phyloP scores from a whole-genome alignment of 2,888 invertebrate species.

The Subacronicta megacephala region DNA sequence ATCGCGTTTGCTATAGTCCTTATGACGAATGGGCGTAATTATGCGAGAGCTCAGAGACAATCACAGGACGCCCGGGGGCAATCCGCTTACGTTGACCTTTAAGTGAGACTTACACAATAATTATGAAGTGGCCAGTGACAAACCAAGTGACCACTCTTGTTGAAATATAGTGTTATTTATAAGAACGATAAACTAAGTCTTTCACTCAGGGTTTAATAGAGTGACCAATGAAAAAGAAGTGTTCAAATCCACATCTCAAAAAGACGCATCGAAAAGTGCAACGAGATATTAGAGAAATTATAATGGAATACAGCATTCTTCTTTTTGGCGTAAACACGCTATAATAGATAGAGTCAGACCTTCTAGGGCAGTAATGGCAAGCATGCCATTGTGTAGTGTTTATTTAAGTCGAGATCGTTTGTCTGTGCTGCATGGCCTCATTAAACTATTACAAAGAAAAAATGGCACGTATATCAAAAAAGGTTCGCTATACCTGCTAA shows the following conservation, averaged over 20 bases:
- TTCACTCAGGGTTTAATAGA: neutral
- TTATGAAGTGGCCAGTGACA: conserved; percentile 25
- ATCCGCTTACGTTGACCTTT: conserved; percentile 48
- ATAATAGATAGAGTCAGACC: too few species aligned
- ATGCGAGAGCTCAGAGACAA: conserved; percentile 35
- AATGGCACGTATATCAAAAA: too few species aligned
- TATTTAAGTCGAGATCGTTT: too few species aligned
- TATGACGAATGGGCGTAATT: conserved; percentile 21
- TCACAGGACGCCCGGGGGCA: conserved; percentile 34
- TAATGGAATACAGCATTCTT: neutral
- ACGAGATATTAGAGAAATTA: conserved; percentile 1
- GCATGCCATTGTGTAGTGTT: too few species aligned
- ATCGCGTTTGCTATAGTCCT: neutral
- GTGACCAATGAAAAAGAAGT: too few species aligned
- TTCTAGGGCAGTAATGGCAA: too few species aligned
- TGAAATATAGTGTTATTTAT: conserved; percentile 28
- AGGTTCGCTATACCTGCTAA: neutral
- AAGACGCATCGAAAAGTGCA: conserved; percentile 1
- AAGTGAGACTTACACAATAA: conserved; percentile 18
- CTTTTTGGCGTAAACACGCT: too few species aligned
- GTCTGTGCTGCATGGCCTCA: too few species aligned
- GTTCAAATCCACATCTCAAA: neutral
- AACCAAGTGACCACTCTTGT: conserved; percentile 19
- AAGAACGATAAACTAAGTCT: conserved; percentile 18
- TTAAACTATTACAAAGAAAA: too few species aligned